Evolutionary conservation across 2,113 vertebrate genomes (phyloP).

Genomic region (Clarias magur): DNA sequence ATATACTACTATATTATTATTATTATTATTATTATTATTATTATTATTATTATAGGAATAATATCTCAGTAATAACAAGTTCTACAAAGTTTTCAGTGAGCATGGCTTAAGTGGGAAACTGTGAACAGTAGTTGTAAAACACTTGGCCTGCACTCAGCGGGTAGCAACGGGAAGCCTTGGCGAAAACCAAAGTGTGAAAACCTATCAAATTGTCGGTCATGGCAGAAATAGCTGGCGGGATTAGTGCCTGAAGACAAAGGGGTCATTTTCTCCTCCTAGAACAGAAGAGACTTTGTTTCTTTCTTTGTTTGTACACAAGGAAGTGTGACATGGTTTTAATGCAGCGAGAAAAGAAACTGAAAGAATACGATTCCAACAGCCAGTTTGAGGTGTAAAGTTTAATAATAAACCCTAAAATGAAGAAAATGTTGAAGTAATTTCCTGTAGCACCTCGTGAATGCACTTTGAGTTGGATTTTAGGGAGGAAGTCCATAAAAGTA

Average conservation of each 20-base stretch:
- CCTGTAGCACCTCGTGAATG: conserved; percentile 11
- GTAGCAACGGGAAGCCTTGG: conserved; percentile 70
- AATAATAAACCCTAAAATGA: not conserved
- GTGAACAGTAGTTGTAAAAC: conserved; percentile 69
- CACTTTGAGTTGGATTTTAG: not conserved
- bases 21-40: too few species aligned
- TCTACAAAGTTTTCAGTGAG: not conserved
- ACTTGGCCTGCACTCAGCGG: conserved; percentile 65
- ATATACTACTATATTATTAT: not conserved
- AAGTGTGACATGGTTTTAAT: conserved; percentile 41
- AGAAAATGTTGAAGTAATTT: not conserved
- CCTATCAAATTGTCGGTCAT: conserved; percentile 75
- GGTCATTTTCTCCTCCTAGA: conserved; percentile 59
- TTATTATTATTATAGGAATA: not conserved
- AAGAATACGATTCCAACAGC: not conserved
- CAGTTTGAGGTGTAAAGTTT: conserved; percentile 13
- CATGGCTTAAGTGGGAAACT: not conserved
- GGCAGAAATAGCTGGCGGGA: conserved; percentile 72
- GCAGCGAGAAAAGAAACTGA: conserved; percentile 9
- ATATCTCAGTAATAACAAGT: not conserved
- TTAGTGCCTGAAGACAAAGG: conserved; percentile 71
- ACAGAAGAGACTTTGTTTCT: conserved; percentile 62
- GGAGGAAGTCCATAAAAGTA: not conserved
- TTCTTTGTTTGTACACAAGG: conserved; percentile 52
- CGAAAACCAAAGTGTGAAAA: conserved; percentile 72